Evolutionary conservation across 1,140 invertebrate species (phyloP).

Genomic region (Drosophila nannoptera): DNA sequence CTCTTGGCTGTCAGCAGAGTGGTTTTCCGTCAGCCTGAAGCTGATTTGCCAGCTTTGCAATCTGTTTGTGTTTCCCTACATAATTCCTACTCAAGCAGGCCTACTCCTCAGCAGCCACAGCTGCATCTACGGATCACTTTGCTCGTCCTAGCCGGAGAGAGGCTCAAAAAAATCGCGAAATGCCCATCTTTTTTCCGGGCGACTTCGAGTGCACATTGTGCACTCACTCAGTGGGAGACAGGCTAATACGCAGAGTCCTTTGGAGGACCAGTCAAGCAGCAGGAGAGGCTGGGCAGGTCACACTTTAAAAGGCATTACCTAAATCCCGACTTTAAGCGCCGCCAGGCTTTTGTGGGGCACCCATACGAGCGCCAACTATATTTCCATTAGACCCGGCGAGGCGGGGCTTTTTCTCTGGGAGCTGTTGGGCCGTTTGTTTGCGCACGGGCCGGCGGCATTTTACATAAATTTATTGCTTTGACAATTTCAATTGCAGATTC

Average conservation of each 20-base stretch:
- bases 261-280: slow-evolving; percentile 32
- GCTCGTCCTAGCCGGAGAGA: not conserved
- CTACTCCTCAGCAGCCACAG: not conserved
- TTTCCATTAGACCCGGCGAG: slow-evolving; percentile 35
- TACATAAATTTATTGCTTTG: slow-evolving; percentile 61
- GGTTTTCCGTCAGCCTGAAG: slow-evolving; percentile 9
- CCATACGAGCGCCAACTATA: slow-evolving; percentile 4
- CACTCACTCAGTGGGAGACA: not conserved
- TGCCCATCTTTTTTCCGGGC: not conserved
- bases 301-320: slow-evolving; percentile 65
- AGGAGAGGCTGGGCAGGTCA: slow-evolving; percentile 51
- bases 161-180: slow-evolving; percentile 41
- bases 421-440: slow-evolving; percentile 26
- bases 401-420: slow-evolving; percentile 21
- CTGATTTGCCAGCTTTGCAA: slow-evolving; percentile 45
- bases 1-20: slow-evolving; percentile 21
- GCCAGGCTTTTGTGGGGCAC: slow-evolving; percentile 54
- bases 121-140: slow-evolving; percentile 20
- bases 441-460: slow-evolving; percentile 62
- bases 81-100: too few species aligned
- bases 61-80: too few species aligned
- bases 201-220: slow-evolving; percentile 1
- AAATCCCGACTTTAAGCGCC: slow-evolving; percentile 66
- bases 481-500: slow-evolving; percentile 73
- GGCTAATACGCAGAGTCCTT: slow-evolving; percentile 11